Percentiles rank a stretch among this genome's conserved stretches.
These are phyloP conservation scores for Parnassius mnemosyne DNA, from an alignment of 2,888 invertebrate genomes.

Conservation along the genomic window DNA sequence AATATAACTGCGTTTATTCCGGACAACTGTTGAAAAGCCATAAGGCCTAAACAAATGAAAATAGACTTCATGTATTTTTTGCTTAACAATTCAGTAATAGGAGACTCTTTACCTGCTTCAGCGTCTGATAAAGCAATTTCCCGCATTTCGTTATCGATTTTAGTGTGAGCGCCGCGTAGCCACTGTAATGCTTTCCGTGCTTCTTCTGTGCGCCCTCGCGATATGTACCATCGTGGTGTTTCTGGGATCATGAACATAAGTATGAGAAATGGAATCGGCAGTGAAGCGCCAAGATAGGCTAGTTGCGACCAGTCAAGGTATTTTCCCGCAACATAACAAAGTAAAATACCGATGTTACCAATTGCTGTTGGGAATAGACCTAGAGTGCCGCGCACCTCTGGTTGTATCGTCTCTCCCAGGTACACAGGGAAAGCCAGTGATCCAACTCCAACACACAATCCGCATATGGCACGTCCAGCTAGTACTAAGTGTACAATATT, in stretches of 20 bases:
- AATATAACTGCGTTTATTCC: slow-evolving; percentile 98
- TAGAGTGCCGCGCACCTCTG: slow-evolving; percentile 93
- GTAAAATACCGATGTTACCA: slow-evolving; percentile 90
- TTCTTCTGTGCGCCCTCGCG: slow-evolving; percentile 86
- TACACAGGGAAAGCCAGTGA: slow-evolving; percentile 95
- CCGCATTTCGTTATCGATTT: slow-evolving; percentile 88
- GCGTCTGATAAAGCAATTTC: slow-evolving; percentile 86
- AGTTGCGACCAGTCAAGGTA: slow-evolving; percentile 90
- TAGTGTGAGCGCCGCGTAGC: slow-evolving; percentile 89
- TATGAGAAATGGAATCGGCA: slow-evolving; percentile 90
- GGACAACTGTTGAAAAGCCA: slow-evolving; percentile 97
- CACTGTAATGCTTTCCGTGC: slow-evolving; percentile 90
- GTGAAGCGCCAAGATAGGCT: slow-evolving; percentile 87
- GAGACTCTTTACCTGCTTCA: slow-evolving; percentile 83
- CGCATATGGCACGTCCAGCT: slow-evolving; percentile 89
- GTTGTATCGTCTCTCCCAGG: slow-evolving; percentile 95
- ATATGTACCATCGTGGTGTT: slow-evolving; percentile 95
- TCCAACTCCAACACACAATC: slow-evolving; percentile 93
- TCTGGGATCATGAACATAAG: slow-evolving; percentile 93
- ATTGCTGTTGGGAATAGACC: slow-evolving; percentile 93
- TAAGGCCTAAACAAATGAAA: slow-evolving; percentile 90
- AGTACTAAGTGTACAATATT: slow-evolving; percentile 86
- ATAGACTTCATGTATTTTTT: slow-evolving; percentile 88
- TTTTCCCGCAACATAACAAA: slow-evolving; percentile 90
- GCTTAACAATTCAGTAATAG: slow-evolving; percentile 83